Percentiles rank a stretch among this genome's conserved stretches.
These are phyloP conservation scores for Bos indicus DNA, from an alignment of 2,113 vertebrate genomes.

Conservation along the genomic window DNA sequence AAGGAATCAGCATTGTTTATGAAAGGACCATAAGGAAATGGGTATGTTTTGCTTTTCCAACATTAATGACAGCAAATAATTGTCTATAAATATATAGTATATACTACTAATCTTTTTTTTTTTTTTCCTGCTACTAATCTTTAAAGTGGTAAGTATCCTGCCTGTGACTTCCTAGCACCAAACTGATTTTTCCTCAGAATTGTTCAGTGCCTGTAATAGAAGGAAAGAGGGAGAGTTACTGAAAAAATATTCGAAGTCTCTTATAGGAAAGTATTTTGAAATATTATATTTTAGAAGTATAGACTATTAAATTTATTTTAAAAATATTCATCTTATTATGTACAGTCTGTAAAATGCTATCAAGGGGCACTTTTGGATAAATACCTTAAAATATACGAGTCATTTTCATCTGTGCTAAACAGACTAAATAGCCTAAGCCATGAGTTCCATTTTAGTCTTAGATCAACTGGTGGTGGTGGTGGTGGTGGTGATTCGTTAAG, in stretches of 20 bases:
- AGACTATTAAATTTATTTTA: not conserved
- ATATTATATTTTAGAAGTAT: not conserved
- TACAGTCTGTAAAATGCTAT: not conserved
- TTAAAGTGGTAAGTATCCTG: conserved; percentile 20
- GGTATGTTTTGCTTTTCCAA: not conserved
- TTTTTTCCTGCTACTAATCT: not conserved
- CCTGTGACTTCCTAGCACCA: not conserved
- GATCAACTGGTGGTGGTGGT: not conserved
- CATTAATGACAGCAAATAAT: not conserved
- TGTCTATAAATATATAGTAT: not conserved
- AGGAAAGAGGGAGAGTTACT: not conserved
- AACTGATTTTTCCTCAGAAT: not conserved
- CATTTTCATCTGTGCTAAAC: not conserved
- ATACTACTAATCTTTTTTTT: not conserved
- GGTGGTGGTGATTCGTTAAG: no score
- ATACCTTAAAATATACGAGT: not conserved
- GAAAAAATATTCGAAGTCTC: not conserved
- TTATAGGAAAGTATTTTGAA: not conserved
- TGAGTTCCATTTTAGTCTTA: not conserved
- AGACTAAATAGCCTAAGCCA: not conserved
- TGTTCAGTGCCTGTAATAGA: not conserved
- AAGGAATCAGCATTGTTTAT: conserved; percentile 19
- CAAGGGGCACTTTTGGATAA: not conserved
- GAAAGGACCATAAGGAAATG: not conserved
- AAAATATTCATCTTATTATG: not conserved